phyloP scores from a whole-genome alignment of 2,888 invertebrate species.

The Torymus auratus region DNA sequence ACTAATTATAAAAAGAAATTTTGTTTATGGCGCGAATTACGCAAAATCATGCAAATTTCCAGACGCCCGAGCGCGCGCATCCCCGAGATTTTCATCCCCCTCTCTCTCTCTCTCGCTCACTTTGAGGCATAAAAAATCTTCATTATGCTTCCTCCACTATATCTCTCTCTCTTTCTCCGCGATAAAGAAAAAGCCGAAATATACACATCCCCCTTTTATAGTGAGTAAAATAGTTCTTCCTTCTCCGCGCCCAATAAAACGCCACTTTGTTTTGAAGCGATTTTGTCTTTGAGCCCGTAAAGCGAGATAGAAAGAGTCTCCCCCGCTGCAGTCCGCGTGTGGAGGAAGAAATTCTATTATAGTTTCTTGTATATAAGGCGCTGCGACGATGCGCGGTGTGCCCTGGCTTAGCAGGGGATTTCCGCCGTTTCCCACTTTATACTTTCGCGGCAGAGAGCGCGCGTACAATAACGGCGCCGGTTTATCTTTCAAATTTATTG shows the following conservation, averaged over 20 bases:
- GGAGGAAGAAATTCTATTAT: slow-evolving; percentile 14
- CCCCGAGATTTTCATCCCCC: too few species aligned
- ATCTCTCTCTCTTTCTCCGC: neutral
- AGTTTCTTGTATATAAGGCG: slow-evolving; percentile 19
- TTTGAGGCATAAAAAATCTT: slow-evolving; percentile 1
- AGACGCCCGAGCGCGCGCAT: neutral
- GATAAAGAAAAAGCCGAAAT: neutral
- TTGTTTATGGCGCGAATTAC: slow-evolving; percentile 8
- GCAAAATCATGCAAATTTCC: slow-evolving; percentile 30
- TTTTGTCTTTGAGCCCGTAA: slow-evolving; percentile 39
- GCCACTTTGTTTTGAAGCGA: slow-evolving; percentile 46
- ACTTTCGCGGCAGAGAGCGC: neutral
- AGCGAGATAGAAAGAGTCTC: neutral
- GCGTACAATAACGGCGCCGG: slow-evolving; percentile 3
- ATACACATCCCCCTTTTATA: slow-evolving; percentile 28
- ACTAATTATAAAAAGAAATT: neutral
- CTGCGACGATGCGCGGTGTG: too few species aligned
- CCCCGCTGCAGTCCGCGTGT: neutral
- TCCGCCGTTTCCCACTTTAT: neutral
- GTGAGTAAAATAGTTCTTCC: slow-evolving; percentile 33
- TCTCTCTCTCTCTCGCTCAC: too few species aligned
- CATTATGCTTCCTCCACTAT: slow-evolving; percentile 19
- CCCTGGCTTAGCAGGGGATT: slow-evolving; percentile 4
- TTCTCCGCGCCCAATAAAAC: slow-evolving; percentile 35
- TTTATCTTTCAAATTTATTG: slow-evolving; percentile 20